Evolutionary conservation across 2,113 vertebrate species (phyloP).

Genomic region (Anthoscopus minutus): DNA sequence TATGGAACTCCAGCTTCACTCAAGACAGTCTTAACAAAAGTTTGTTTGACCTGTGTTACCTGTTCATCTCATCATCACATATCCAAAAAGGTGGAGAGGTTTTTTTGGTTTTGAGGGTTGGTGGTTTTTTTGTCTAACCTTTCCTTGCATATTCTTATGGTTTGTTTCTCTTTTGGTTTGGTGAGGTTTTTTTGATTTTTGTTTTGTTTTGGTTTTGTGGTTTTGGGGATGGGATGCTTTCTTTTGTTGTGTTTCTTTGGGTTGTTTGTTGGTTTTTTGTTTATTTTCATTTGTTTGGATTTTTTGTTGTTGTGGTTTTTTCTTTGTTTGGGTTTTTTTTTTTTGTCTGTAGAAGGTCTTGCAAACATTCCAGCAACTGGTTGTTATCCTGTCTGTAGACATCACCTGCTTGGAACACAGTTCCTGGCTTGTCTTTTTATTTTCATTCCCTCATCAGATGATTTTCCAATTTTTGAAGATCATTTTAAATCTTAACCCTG

Average conservation of each 20-base stretch:
- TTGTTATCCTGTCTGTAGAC: neutral
- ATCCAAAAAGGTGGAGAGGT: accelerated
- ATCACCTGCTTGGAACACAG: neutral
- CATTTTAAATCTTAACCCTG: neutral
- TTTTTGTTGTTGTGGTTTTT: neutral
- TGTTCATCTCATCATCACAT: neutral
- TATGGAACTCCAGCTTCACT: accelerated
- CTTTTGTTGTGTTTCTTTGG: neutral
- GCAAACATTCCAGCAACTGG: neutral
- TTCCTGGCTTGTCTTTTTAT: neutral
- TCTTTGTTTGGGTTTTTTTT: too few relatives aligned
- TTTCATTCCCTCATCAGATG: neutral
- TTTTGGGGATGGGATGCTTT: too few relatives aligned
- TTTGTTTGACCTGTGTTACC: accelerated
- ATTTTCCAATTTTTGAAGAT: neutral
- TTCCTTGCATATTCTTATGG: neutral
- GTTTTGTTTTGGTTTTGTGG: neutral
- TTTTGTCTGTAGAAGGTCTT: neutral
- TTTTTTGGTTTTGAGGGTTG: neutral
- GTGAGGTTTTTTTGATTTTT: neutral
- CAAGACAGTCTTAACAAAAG: accelerated
- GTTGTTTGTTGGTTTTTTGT: too few relatives aligned
- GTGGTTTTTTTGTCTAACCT: accelerated
- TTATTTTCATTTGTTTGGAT: neutral
- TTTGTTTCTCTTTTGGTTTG: too few relatives aligned